Base-by-base conservation (phyloP, 2,888 invertebrate genomes). In the Eubasilissa splendida region DNA sequence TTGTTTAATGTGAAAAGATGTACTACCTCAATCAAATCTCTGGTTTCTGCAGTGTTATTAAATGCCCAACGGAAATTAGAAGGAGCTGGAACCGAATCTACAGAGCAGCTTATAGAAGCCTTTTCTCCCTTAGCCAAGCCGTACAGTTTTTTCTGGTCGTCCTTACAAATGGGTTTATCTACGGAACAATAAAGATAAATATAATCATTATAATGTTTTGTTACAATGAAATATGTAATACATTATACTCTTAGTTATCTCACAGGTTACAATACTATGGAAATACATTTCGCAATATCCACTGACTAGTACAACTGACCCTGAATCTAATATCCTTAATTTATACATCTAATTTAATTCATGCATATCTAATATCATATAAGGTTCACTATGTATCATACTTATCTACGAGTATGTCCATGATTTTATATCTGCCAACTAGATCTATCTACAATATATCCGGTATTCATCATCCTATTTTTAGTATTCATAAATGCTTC, bases 51-150 rank as follows among this genome's bases (percentile, higher is more conserved):
- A 70, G 95, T 94, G 88, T 95, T 95, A 89, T 96, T 96, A 89
- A 95, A 95, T 81, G 93, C 92, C 95, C 95, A 95, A 85, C 93
- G 93, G 88, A 95, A 95, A 85, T 90, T 92, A 85, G 93, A 92
- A 42, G 94, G 94, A 22, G 93, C 91, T 71, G 95, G 95, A 87
- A 93, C 94, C 73, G 95, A 92, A 86, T 95, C 94, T 76, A 95
- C 95, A 87, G 93, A 92, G 87, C 95, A 95, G 83, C 92, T 88
- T 77, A 95, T 92, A 86, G 91, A 91, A 2, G 93, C 94, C 83
- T 93, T 92, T 87, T 95, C 95, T 86, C 93, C 93, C 81, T 93
- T 90, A 10, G 94, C 94, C 14, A 95, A 94, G n/a, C 95, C 95
- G 86, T 95, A 95, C 82, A 95, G 92, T 83, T 92, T 91, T 87